A percentile compares a stretch with the other conserved stretches of the same genome.
Evolutionary conservation across 2,113 vertebrate genomes (phyloP).

Genomic region (Montifringilla adamsi): DNA sequence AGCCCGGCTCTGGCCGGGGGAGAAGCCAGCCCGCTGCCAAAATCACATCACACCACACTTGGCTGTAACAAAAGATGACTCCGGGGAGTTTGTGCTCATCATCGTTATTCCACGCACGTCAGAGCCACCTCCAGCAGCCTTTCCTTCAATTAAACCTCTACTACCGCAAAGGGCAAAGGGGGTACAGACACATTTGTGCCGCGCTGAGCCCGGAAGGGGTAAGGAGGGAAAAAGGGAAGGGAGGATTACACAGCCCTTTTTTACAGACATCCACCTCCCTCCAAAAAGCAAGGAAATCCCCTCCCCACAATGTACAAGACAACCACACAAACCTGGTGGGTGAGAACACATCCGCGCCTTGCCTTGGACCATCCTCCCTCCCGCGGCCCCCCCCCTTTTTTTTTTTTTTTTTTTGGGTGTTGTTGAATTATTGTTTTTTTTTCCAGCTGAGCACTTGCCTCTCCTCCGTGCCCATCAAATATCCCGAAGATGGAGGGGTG

Average conservation of each 20-base stretch:
- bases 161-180: not conserved
- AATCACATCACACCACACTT: not conserved
- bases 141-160: conserved; percentile 6
- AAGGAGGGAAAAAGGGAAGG: not conserved
- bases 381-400: too few species aligned
- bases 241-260: not conserved
- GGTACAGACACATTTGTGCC: not conserved
- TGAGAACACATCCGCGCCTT: not conserved
- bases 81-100: conserved; percentile 4
- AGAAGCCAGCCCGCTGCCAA: not conserved
- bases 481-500: conserved; percentile 96
- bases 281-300: not conserved
- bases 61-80: conserved; percentile 39
- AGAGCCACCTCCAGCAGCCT: conserved; percentile 18
- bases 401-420: too few species aligned
- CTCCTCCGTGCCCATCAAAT: conserved; percentile 97
- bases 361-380: not conserved
- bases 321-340: not conserved
- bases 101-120: conserved; percentile 14
- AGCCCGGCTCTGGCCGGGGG: not conserved
- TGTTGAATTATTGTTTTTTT: not conserved
- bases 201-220: rapidly evolving
- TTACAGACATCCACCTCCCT: too few species aligned
- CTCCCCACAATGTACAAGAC: not conserved
- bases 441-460: conserved; percentile 79